Evolutionary conservation across 1,140 invertebrate genomes (phyloP), one percentile per base, ranked within the genome.

Genomic region (Gerris buenoi): DNA sequence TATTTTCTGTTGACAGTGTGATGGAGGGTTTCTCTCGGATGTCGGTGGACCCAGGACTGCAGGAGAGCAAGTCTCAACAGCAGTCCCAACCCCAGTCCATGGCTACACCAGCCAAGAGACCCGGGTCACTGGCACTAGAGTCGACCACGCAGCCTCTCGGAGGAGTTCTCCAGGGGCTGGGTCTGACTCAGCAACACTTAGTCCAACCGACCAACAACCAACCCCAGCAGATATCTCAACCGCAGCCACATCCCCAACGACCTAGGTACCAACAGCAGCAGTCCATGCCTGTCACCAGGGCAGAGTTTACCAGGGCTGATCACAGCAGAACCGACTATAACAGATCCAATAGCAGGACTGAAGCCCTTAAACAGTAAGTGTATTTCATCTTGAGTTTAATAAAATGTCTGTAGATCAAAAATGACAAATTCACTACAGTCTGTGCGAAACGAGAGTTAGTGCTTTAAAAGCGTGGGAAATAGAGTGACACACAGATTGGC

Each of bases 281-380:
- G 22, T 60, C 58, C 22, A 60, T 60, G 58, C 58, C 58, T 22
- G 58, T 60, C 5, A 60, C 58, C 58, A 60, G 58, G 23, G 58
- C 58, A 14, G 58, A 60, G 22, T 46, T 60, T 25, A 60, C 58
- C 22, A 60, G 58, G 23, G 58, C 58, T 13, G 58, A 60, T 15
- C 23, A 22, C 23, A 22, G 5, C 23, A 22, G 15, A 15, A 60
- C 58, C 23, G 23, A 60, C 22, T 60, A 60, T 60, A 15, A 5
- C 22, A 15, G 58, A 60, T 60, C 58, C 5, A 60, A 60, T 25
- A 60, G 58, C 23, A 15, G 58, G 23, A 60, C 58, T 60, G 58
- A 60, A 60, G 58, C 58, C 5, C 15, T 60, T 25, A 60, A 60
- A 22, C 15, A 60, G 58, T 60, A 60, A 60, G 58, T 60, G 22